Evolutionary conservation across 1,140 invertebrate species (phyloP).

Genomic region (Nebria ingens): DNA sequence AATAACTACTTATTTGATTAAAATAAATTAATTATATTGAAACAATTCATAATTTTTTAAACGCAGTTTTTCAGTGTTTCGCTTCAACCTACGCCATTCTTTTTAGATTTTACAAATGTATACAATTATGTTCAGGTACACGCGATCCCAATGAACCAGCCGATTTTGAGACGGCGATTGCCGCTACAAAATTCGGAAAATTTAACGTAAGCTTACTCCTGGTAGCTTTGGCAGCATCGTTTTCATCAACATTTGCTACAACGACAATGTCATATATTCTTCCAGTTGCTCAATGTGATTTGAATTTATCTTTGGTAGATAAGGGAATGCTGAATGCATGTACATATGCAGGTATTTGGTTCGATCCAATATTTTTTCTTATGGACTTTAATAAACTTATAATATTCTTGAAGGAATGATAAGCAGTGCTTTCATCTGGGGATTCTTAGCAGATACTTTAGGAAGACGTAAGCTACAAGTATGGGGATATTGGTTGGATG

Average conservation of each 20-base stretch:
- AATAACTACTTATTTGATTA: no score
- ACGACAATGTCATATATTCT: conserved; percentile 56
- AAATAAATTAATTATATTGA: no score
- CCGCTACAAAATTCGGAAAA: conserved; percentile 43
- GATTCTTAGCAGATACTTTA: conserved; percentile 59
- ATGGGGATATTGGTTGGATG: conserved; percentile 54
- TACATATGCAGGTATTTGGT: conserved; percentile 48
- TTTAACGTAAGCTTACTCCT: conserved; percentile 54
- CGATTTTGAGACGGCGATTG: conserved; percentile 37
- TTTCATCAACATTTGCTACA: conserved; percentile 52
- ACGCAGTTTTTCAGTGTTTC: no score
- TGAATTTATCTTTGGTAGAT: conserved; percentile 47
- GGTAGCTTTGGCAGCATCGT: conserved; percentile 48
- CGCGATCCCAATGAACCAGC: conserved; percentile 8
- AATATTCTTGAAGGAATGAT: conserved; percentile 53
- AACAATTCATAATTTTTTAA: no score
- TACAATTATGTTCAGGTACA: neutral
- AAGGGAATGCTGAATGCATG: conserved; percentile 58
- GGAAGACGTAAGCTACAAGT: conserved; percentile 57
- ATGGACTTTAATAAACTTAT: neutral
- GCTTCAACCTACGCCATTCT: no score
- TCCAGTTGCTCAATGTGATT: conserved; percentile 59
- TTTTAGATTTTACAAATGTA: no score
- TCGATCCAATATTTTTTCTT: no score
- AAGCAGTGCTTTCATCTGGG: conserved; percentile 65